Conservation (phyloP, 2,797 vertebrate species). For the Setipinna tenuifilis region DNA sequence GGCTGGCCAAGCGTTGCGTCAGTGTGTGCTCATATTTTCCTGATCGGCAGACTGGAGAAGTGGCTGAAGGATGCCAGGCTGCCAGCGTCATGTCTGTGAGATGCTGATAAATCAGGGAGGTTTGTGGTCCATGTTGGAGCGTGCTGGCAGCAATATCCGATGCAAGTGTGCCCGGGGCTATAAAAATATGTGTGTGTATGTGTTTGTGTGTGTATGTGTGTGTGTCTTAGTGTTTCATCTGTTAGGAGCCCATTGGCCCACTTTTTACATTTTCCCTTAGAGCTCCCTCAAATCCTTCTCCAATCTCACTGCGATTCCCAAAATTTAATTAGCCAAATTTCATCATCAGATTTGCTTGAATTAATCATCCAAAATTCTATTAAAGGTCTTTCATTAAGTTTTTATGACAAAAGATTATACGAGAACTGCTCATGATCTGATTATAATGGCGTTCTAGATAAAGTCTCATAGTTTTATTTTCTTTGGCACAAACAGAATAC, state of each 20-base stretch:
- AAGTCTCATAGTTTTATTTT: background rate
- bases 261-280: background rate
- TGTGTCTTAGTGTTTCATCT: background rate
- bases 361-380: constrained; percentile 15
- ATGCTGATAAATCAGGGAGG: background rate
- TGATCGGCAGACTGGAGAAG: background rate
- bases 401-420: background rate
- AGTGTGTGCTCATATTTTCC: background rate
- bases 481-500: background rate
- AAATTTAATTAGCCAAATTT: constrained; percentile 16
- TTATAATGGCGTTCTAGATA: background rate
- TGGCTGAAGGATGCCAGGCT: background rate
- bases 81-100: background rate
- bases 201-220: background rate
- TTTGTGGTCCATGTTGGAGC: background rate
- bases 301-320: background rate
- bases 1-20: background rate
- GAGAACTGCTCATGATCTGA: background rate
- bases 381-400: constrained; percentile 21
- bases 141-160: background rate
- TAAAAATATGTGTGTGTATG: background rate
- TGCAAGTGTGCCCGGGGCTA: background rate
- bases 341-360: constrained; percentile 2
- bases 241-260: background rate
- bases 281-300: background rate